These are phyloP conservation scores for Argyresthia albistria DNA, from an alignment of 2,888 invertebrate species.

Conservation along the genomic window DNA sequence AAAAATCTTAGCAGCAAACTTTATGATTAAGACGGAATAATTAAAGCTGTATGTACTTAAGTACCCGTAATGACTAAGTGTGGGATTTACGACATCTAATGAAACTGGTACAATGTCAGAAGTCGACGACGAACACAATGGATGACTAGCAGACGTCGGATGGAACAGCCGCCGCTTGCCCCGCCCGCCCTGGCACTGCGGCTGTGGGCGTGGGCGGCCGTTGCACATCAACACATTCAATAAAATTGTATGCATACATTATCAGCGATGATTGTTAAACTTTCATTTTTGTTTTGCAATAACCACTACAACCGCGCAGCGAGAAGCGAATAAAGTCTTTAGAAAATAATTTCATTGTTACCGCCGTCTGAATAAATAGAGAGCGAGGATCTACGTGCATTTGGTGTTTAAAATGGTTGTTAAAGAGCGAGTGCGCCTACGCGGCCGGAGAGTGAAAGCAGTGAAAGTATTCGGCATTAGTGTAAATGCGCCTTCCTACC, in stretches of 20 bases:
- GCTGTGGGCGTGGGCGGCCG: conserved; percentile 38
- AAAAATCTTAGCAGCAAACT: no score
- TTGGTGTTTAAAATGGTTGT: conserved; percentile 25
- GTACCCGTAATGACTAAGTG: not conserved
- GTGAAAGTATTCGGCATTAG: conserved; percentile 45
- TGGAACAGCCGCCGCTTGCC: not conserved
- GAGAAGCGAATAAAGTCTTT: conserved; percentile 44
- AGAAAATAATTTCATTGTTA: conserved; percentile 53
- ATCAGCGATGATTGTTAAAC: conserved; percentile 37
- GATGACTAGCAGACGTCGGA: not conserved
- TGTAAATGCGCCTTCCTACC: no score
- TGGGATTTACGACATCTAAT: no score
- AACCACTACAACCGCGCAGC: conserved; percentile 11
- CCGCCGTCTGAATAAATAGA: conserved; percentile 60
- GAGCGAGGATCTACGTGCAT: conserved; percentile 32
- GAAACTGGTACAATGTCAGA: no score
- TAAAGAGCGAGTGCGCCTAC: conserved; percentile 23
- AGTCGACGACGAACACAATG: not conserved
- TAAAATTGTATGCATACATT: conserved; percentile 41
- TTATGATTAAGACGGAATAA: no score
- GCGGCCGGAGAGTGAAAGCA: conserved; percentile 52
- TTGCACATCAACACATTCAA: conserved; percentile 56
- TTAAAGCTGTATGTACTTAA: not conserved
- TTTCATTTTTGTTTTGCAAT: conserved; percentile 63
- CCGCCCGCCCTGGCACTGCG: not conserved